Evolutionary conservation across 2,888 invertebrate species (phyloP).

Genomic region (Tubiluchus corallicola): DNA sequence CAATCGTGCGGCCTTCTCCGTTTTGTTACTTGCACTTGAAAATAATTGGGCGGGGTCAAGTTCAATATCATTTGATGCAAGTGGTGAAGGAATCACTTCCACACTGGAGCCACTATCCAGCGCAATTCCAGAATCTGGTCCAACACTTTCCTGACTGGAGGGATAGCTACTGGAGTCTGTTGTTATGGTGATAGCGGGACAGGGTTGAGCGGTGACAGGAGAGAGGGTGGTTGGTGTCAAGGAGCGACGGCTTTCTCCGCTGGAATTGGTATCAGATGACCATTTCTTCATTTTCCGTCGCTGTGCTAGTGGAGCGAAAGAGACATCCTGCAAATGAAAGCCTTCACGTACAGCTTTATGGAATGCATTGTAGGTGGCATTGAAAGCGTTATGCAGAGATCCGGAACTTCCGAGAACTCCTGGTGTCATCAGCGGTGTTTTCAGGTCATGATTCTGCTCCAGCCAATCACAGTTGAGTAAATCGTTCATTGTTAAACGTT

Average conservation of each 20-base stretch:
- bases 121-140: too few species aligned
- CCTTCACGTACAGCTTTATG: slow-evolving; percentile 47
- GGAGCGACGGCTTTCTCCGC: background rate
- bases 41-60: too few species aligned
- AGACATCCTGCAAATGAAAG: slow-evolving; percentile 51
- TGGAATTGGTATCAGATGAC: background rate
- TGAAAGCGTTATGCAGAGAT: slow-evolving; percentile 30
- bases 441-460: slow-evolving; percentile 28
- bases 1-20: too few species aligned
- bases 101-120: too few species aligned
- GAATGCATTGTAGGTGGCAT: slow-evolving; percentile 46
- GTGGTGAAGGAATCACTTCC: too few species aligned
- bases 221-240: too few species aligned
- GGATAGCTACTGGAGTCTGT: too few species aligned
- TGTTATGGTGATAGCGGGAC: too few species aligned
- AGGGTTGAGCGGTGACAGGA: too few species aligned
- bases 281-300: slow-evolving; percentile 41
- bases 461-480: slow-evolving; percentile 51
- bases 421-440: slow-evolving; percentile 42
- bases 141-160: too few species aligned
- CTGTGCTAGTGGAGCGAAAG: slow-evolving; percentile 48
- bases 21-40: too few species aligned
- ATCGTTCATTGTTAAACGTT: slow-evolving; percentile 46
- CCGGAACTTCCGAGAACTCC: slow-evolving; percentile 35
- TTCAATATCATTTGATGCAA: too few species aligned